These are phyloP conservation scores for Boulengeromyrus knoepffleri DNA, from an alignment of 2,113 vertebrate genomes.

Conservation along the genomic window DNA sequence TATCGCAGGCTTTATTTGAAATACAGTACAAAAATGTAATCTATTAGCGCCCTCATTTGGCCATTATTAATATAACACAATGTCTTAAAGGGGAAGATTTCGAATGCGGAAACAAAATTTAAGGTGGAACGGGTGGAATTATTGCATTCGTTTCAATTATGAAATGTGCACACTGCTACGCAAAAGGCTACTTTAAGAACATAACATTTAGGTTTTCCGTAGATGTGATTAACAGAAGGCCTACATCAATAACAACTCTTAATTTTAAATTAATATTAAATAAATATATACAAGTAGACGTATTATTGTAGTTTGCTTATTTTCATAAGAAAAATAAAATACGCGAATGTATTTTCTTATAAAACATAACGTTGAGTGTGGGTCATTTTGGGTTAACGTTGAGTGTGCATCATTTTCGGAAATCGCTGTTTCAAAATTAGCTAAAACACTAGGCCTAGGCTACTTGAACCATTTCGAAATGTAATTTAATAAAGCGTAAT, in stretches of 20 bases:
- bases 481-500: not conserved
- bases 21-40: not conserved
- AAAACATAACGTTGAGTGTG: not conserved
- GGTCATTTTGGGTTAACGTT: not conserved
- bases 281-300: not conserved
- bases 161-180: not conserved
- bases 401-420: not conserved
- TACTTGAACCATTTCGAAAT: not conserved
- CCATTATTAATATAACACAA: not conserved
- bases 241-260: not conserved
- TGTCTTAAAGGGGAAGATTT: conserved; percentile 37
- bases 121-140: conserved; percentile 40
- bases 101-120: conserved; percentile 19
- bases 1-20: not conserved
- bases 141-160: not conserved
- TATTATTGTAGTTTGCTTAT: not conserved
- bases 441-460: not conserved
- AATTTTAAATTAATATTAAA: not conserved
- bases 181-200: not conserved
- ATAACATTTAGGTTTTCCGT: not conserved
- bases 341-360: not conserved
- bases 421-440: not conserved
- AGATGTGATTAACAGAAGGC: not conserved
- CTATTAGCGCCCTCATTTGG: conserved; percentile 32
- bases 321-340: not conserved